These are phyloP conservation scores for Oscheius sp. DNA, from an alignment of 1,140 invertebrate species.

Conservation along the genomic window DNA sequence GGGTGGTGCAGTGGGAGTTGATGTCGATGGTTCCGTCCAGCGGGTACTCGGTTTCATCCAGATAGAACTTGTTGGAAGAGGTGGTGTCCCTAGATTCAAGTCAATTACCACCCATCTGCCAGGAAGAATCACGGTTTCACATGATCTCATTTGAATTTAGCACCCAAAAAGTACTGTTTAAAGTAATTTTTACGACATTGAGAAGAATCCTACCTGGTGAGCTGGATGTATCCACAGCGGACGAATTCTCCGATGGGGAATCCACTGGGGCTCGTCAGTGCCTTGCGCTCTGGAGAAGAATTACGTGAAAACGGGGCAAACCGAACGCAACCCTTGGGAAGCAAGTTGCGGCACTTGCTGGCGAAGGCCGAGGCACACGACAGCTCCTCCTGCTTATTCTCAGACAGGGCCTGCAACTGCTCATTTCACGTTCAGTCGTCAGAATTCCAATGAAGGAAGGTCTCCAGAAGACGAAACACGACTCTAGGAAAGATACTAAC, in stretches of 20 bases:
- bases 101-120: no score
- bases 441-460: no score
- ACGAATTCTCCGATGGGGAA: conserved; percentile 2
- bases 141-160: no score
- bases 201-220: no score
- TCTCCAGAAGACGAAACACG: neutral
- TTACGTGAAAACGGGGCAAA: neutral
- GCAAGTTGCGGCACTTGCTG: conserved; percentile 25
- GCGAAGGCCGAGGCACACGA: conserved; percentile 14
- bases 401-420: neutral
- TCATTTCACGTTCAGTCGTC: no score
- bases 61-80: conserved; percentile 8
- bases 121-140: no score
- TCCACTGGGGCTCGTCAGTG: neutral
- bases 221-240: conserved; percentile 4
- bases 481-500: conserved; percentile 14
- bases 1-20: conserved; percentile 16
- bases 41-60: conserved; percentile 28
- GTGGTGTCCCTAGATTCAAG: conserved; percentile 24
- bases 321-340: conserved; percentile 2
- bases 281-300: neutral
- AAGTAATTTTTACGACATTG: no score
- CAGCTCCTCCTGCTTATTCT: conserved; percentile 9
- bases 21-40: conserved; percentile 32
- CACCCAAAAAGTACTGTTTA: no score